phyloP scores from a whole-genome alignment of 2,888 invertebrate species.

The Gymnoscelis rufifasciata region DNA sequence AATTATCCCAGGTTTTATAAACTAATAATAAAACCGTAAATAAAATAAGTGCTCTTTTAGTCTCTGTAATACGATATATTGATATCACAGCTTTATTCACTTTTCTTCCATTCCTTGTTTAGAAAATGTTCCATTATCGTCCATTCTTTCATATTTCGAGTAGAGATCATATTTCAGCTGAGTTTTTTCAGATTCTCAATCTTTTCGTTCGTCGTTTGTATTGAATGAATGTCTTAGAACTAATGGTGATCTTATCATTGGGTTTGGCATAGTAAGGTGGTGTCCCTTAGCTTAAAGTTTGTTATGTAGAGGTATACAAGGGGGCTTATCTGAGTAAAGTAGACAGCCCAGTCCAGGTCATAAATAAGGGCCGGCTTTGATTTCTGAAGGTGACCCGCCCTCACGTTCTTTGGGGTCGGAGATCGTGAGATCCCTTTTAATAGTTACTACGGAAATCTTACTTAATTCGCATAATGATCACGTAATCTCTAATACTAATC shows the following conservation, averaged over 20 bases:
- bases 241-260: conserved; percentile 75
- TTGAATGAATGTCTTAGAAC: conserved; percentile 64
- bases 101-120: not conserved
- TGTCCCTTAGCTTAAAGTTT: conserved; percentile 64
- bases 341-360: conserved; percentile 61
- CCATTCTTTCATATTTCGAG: conserved; percentile 10
- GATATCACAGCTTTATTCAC: conserved; percentile 2
- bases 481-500: conserved; percentile 55
- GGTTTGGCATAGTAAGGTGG: conserved; percentile 66
- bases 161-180: conserved; percentile 36
- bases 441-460: conserved; percentile 64
- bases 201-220: not conserved
- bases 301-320: conserved; percentile 65
- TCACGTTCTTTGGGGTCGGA: conserved; percentile 51
- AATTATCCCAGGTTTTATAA: conserved; percentile 11
- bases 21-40: not conserved
- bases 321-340: conserved; percentile 62
- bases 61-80: not conserved
- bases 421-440: conserved; percentile 65
- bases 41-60: not conserved
- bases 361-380: conserved; percentile 73
- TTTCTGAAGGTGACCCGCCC: conserved; percentile 69
- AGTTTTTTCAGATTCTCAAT: conserved; percentile 50
- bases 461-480: conserved; percentile 67
- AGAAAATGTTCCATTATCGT: conserved; percentile 21